Conservation (phyloP, 2,113 vertebrate species). For the Oenanthe melanoleuca region DNA sequence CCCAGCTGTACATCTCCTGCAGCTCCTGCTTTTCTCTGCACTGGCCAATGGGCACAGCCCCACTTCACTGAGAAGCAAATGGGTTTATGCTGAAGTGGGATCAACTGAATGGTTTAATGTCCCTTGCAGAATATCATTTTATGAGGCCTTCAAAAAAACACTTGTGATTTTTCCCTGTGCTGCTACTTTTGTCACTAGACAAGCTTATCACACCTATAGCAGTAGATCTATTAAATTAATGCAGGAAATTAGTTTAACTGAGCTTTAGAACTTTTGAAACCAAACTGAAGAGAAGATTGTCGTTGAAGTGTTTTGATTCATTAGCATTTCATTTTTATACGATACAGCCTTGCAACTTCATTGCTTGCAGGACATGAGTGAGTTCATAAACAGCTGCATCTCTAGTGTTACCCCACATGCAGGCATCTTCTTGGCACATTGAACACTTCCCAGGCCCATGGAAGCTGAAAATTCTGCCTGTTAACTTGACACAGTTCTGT, state of each 20-base stretch:
- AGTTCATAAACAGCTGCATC: neutral
- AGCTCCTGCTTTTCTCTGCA: neutral
- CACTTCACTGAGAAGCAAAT: neutral
- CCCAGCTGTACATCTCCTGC: neutral
- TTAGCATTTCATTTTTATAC: neutral
- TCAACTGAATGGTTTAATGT: neutral
- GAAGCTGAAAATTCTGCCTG: neutral
- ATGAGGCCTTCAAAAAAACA: constrained; percentile 41
- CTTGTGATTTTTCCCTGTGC: constrained; percentile 25
- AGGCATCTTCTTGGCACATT: neutral
- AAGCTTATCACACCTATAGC: constrained; percentile 10
- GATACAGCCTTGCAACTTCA: neutral
- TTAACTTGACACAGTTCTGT: neutral
- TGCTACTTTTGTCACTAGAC: constrained; percentile 26
- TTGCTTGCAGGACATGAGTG: neutral
- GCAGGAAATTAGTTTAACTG: constrained; percentile 30
- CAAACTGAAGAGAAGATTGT: neutral
- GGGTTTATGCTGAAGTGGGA: constrained; percentile 9
- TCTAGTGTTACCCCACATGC: neutral
- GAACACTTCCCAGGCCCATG: neutral
- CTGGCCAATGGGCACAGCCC: neutral
- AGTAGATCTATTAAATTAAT: constrained; percentile 48
- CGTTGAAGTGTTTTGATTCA: neutral
- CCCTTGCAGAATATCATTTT: constrained; percentile 37
- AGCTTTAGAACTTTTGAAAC: constrained; percentile 10